Conservation (phyloP, 2,888 invertebrate species). For the Stramonita haemastoma region DNA sequence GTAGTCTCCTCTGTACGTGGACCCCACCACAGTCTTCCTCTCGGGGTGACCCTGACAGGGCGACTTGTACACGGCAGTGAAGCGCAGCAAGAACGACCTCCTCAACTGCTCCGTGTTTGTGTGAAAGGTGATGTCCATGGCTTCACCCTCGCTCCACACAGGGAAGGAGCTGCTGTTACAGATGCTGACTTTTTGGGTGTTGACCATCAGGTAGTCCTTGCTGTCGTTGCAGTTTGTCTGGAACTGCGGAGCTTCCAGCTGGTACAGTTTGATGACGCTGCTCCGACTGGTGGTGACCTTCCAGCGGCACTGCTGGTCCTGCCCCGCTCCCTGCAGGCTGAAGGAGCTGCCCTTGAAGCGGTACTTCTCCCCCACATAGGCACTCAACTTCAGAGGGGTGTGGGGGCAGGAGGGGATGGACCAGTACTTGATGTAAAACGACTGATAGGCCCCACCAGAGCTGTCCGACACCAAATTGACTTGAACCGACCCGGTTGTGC, state of each 20-base stretch:
- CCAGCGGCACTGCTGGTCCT: background rate
- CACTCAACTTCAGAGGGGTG: background rate
- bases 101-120: background rate
- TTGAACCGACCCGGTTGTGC: background rate
- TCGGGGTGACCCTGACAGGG: background rate
- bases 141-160: background rate
- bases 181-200: conserved; percentile 1
- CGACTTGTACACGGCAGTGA: background rate
- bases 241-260: background rate
- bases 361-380: background rate
- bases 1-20: background rate
- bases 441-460: background rate
- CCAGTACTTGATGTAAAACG: conserved; percentile 7
- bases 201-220: background rate
- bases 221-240: background rate
- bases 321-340: background rate
- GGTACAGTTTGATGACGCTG: conserved; percentile 6
- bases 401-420: background rate
- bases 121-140: background rate
- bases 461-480: background rate
- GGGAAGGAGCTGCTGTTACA: background rate
- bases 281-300: background rate
- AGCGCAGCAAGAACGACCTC: background rate
- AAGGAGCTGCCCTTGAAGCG: background rate
- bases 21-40: background rate